Evolutionary conservation across 2,888 invertebrate genomes (phyloP).

Genomic region (Meghimatium bilineatum): DNA sequence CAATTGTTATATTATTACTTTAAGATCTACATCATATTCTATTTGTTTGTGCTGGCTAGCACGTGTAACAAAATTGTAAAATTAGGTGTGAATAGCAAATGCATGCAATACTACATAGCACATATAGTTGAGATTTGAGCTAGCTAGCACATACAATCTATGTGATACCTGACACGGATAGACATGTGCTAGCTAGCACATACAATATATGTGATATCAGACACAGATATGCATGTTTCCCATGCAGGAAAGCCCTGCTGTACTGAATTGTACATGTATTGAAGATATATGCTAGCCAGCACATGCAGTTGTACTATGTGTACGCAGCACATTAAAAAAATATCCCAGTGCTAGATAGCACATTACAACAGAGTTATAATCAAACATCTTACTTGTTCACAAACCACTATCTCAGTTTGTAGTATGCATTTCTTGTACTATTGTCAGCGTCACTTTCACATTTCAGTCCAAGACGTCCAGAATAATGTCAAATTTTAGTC

Average conservation of each 20-base stretch:
- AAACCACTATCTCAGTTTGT: background rate
- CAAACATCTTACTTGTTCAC: constrained; percentile 28
- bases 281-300: background rate
- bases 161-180: no score
- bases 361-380: background rate
- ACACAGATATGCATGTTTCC: background rate
- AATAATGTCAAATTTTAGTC: no score
- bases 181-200: background rate
- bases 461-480: no score
- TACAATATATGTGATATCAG: no score
- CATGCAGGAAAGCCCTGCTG: no score
- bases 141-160: no score
- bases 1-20: background rate
- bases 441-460: no score
- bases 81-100: no score
- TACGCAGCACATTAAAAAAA: background rate
- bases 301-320: background rate
- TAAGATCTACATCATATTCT: no score
- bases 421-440: background rate
- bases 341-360: background rate
- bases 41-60: background rate
- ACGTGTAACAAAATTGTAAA: background rate
- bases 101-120: no score
- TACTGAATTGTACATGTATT: background rate
- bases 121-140: no score